These are phyloP conservation scores for Formica exsecta DNA, from an alignment of 1,140 invertebrate species.

Conservation along the genomic window DNA sequence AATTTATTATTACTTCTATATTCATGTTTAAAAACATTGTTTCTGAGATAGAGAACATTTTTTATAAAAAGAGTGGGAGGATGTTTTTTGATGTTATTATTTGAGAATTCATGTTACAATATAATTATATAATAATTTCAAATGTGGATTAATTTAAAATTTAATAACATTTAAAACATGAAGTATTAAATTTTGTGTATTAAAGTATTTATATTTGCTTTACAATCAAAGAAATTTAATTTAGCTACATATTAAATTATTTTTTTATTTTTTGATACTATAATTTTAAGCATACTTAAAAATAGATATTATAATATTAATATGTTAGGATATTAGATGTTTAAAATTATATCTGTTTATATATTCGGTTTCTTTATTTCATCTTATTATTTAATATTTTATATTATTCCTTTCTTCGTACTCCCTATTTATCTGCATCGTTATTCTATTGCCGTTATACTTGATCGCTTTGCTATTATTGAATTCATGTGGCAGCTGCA, in stretches of 20 bases:
- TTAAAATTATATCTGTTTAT: neutral
- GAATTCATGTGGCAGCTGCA: constrained; percentile 52
- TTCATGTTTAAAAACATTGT: too few relatives aligned
- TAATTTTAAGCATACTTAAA: neutral
- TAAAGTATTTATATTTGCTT: neutral
- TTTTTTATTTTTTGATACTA: neutral
- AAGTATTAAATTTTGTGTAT: neutral
- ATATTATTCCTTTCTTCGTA: neutral
- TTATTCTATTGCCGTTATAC: constrained; percentile 43
- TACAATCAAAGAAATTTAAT: neutral
- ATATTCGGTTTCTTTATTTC: neutral
- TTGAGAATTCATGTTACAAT: too few relatives aligned
- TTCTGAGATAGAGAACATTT: too few relatives aligned
- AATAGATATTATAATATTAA: neutral
- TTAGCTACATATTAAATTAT: neutral
- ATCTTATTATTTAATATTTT: neutral
- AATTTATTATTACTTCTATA: too few relatives aligned
- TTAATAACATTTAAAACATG: neutral
- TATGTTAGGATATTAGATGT: neutral
- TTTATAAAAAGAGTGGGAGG: too few relatives aligned
- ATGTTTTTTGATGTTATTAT: too few relatives aligned
- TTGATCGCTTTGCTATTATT: constrained; percentile 35
- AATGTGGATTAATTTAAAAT: too few relatives aligned
- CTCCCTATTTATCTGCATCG: neutral
- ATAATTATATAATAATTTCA: too few relatives aligned